These are phyloP conservation scores for Acanthornis magna DNA, from an alignment of 2,797 vertebrate species.

Conservation along the genomic window DNA sequence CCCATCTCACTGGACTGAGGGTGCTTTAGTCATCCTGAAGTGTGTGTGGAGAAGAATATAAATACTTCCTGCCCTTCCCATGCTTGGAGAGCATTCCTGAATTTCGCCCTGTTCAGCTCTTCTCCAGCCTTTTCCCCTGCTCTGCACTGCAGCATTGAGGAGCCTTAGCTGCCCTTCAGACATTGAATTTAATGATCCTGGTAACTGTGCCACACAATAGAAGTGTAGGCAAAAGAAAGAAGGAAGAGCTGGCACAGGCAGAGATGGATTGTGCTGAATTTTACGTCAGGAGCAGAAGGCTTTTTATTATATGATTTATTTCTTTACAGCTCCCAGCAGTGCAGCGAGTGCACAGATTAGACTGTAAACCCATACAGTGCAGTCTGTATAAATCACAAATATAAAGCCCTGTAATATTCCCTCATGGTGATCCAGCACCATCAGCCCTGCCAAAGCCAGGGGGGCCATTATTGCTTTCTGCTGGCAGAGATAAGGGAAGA, in stretches of 20 bases:
- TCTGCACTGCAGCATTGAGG: not conserved
- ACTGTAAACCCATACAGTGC: not conserved
- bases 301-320: constrained; percentile 14
- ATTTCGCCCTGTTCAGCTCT: not conserved
- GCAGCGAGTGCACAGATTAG: not conserved
- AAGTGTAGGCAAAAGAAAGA: not conserved
- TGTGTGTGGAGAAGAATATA: not conserved
- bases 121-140: not conserved
- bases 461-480: not conserved
- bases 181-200: not conserved
- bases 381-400: constrained; percentile 21
- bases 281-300: not conserved
- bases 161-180: not conserved
- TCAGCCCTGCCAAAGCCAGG: not conserved
- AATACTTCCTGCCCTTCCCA: not conserved
- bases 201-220: not conserved
- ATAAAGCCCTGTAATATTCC: not conserved
- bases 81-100: not conserved
- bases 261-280: not conserved
- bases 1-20: not conserved
- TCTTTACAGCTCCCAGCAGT: constrained; percentile 26
- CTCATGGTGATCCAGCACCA: not conserved
- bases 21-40: not conserved
- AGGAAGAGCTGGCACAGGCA: not conserved
- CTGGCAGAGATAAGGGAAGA: not conserved